A percentile compares a stretch with the other conserved stretches of the same genome.
Evolutionary conservation across 2,888 invertebrate genomes (phyloP).

Genomic region (Syritta pipiens): DNA sequence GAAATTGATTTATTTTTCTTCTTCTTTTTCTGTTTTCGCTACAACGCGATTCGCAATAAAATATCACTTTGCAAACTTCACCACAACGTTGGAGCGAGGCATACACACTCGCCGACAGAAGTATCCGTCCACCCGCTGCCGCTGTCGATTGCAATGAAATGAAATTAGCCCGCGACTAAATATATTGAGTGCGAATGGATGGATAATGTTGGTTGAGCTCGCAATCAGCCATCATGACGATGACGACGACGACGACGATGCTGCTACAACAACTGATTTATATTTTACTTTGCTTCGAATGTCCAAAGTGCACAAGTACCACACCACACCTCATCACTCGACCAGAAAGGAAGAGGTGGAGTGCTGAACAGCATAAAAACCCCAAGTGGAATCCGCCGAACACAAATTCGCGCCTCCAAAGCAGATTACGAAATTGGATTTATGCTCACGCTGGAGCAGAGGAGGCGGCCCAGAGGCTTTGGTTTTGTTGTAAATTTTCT

Average conservation of each 20-base stretch:
- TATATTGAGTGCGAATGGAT: conserved; percentile 46
- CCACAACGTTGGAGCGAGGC: background rate
- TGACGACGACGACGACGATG: background rate
- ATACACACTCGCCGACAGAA: conserved; percentile 12
- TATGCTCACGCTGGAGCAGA: background rate
- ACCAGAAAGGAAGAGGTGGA: conserved; percentile 30
- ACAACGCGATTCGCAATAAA: conserved; percentile 44
- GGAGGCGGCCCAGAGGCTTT: too few species aligned
- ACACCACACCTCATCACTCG: background rate
- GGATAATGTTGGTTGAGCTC: too few species aligned
- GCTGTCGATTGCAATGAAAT: background rate
- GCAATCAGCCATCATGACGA: too few species aligned
- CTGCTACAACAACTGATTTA: conserved; percentile 37
- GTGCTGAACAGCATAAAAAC: background rate
- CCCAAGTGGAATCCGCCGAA: conserved; percentile 50
- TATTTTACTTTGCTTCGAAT: conserved; percentile 35
- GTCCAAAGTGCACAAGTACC: conserved; percentile 8
- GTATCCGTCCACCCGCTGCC: conserved; percentile 11
- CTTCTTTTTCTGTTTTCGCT: too few species aligned
- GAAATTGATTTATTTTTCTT: conserved; percentile 57
- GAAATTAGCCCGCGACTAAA: conserved; percentile 11
- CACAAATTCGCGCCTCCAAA: conserved; percentile 62
- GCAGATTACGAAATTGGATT: conserved; percentile 50
- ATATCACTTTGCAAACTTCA: conserved; percentile 47
- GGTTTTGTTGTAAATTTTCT: conserved; percentile 19